Conservation (phyloP, 2,797 vertebrate species). For the Sparidentex hasta region DNA sequence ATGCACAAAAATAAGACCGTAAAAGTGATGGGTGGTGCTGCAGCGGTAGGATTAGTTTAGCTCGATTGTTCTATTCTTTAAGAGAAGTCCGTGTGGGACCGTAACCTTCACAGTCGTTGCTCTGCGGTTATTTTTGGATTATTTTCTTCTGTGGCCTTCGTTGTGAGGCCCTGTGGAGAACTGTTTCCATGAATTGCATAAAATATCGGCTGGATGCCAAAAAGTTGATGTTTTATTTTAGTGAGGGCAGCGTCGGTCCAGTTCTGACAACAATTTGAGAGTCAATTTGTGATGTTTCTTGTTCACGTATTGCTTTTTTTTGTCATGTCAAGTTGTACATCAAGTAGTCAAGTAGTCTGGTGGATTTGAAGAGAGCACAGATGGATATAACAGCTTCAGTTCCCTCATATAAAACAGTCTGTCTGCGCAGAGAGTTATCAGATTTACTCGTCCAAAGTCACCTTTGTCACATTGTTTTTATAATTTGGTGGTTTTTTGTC, state of each 20-base stretch:
- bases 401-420: no score
- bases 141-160: constrained; percentile 18
- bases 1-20: background rate
- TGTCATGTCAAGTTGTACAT: no score
- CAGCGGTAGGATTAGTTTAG: background rate
- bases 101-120: constrained; percentile 21
- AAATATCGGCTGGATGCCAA: constrained; percentile 5
- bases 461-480: no score
- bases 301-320: background rate
- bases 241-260: background rate
- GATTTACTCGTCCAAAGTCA: no score
- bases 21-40: background rate
- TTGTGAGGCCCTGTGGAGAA: constrained; percentile 12
- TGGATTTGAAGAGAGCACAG: no score
- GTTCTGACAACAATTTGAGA: background rate
- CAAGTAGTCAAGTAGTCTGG: no score
- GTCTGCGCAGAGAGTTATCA: no score
- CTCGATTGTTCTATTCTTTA: constrained; percentile 44
- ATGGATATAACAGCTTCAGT: no score
- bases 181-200: constrained; percentile 7
- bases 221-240: background rate
- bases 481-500: no score
- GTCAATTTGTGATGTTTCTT: constrained; percentile 6
- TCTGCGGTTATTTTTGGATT: constrained; percentile 36
- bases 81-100: constrained; percentile 20